phyloP scores from a whole-genome alignment of 2,113 vertebrate species.

The Machaerirhynchus nigripectus region DNA sequence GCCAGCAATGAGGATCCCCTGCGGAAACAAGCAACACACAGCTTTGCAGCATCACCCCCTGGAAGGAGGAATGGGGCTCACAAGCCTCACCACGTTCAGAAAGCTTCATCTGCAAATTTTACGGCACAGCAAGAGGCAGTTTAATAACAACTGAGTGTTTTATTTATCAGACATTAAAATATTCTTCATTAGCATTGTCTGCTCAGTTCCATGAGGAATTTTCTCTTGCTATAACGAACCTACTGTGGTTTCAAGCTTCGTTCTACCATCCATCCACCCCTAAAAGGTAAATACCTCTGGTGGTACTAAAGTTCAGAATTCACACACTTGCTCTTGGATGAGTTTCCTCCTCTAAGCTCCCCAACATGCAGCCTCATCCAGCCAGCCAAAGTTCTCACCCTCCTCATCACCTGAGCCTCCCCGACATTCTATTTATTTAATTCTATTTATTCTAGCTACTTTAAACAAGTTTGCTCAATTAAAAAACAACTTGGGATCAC shows the following conservation, averaged over 20 bases:
- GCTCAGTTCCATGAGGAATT: background rate
- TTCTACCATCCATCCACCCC: background rate
- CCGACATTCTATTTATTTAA: background rate
- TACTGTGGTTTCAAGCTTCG: background rate
- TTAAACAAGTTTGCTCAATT: background rate
- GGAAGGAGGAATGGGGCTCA: background rate
- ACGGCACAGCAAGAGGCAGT: background rate
- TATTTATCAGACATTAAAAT: background rate
- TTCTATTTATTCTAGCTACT: background rate
- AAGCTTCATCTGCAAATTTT: background rate
- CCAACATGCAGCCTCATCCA: background rate
- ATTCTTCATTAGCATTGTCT: background rate
- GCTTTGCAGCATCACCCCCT: background rate
- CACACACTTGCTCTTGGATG: background rate
- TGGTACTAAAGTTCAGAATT: background rate
- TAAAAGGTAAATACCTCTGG: background rate
- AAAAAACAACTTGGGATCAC: background rate
- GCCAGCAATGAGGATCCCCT: conserved; percentile 93
- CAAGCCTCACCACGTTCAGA: background rate
- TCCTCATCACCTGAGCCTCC: background rate
- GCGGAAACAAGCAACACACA: background rate
- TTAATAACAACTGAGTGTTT: background rate
- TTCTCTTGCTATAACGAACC: background rate
- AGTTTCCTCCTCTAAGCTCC: background rate
- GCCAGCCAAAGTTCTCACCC: background rate